Evolutionary conservation across 2,797 vertebrate genomes (phyloP).

Genomic region (Leucoraja ocellata): DNA sequence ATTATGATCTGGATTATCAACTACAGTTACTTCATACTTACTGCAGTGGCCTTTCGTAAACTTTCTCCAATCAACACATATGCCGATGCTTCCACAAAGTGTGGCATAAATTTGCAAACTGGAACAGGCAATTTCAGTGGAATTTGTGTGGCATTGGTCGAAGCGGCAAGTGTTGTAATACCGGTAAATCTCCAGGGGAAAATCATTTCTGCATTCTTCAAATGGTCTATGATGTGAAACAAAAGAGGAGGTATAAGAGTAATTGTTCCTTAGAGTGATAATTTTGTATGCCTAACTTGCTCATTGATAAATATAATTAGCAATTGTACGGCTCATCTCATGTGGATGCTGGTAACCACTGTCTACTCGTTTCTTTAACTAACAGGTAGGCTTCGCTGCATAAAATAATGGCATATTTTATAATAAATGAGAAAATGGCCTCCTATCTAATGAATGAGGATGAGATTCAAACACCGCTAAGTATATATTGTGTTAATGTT

Average conservation of each 20-base stretch:
- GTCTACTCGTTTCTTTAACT: not conserved
- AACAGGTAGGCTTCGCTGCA: not conserved
- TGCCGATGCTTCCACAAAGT: not conserved
- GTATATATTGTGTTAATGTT: not conserved
- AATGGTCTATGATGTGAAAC: not conserved
- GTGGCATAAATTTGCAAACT: not conserved
- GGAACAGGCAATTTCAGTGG: not conserved
- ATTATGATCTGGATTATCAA: not conserved
- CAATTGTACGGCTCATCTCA: not conserved
- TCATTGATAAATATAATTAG: not conserved
- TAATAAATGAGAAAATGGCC: not conserved
- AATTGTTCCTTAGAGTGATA: not conserved
- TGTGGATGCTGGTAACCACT: not conserved
- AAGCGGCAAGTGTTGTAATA: not conserved
- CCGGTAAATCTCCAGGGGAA: not conserved
- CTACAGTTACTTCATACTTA: not conserved
- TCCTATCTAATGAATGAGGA: not conserved
- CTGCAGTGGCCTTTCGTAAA: not conserved
- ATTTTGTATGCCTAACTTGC: not conserved
- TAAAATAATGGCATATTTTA: not conserved
- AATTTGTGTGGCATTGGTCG: not conserved
- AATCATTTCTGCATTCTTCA: not conserved
- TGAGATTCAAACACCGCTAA: not conserved
- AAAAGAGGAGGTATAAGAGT: not conserved
- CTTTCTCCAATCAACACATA: slow-evolving; percentile 15